These are phyloP conservation scores for Menidia menidia DNA, from an alignment of 2,797 vertebrate species.

Conservation along the genomic window DNA sequence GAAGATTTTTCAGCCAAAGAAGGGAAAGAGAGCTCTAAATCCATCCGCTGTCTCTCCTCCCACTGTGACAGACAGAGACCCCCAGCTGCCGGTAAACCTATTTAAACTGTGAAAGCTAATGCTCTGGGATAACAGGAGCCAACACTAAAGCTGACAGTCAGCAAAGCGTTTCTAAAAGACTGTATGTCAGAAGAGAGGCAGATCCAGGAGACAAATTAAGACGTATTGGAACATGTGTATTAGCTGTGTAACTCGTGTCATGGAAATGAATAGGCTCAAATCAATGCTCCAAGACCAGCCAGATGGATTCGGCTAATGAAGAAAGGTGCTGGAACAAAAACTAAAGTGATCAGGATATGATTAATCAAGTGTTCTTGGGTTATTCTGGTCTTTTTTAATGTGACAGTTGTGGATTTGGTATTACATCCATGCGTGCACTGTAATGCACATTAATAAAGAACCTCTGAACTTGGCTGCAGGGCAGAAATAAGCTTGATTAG, in stretches of 20 bases:
- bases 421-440: slow-evolving; percentile 43
- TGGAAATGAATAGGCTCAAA: slow-evolving; percentile 60
- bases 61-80: slow-evolving; percentile 60
- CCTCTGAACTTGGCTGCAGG: slow-evolving; percentile 25
- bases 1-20: slow-evolving; percentile 46
- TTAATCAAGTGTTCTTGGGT: slow-evolving; percentile 57
- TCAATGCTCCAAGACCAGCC: slow-evolving; percentile 43
- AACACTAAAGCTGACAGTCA: slow-evolving; percentile 66
- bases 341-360: slow-evolving; percentile 52
- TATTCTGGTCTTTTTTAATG: slow-evolving; percentile 38
- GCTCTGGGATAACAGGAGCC: slow-evolving; percentile 66
- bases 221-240: slow-evolving; percentile 65
- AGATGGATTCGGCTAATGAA: slow-evolving; percentile 48
- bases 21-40: slow-evolving; percentile 56
- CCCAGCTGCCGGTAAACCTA: slow-evolving; percentile 61
- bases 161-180: slow-evolving; percentile 54
- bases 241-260: slow-evolving; percentile 46
- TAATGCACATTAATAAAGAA: slow-evolving; percentile 44
- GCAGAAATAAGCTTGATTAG: slow-evolving; percentile 35
- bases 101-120: slow-evolving; percentile 72
- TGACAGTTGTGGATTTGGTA: slow-evolving; percentile 58
- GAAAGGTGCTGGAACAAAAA: slow-evolving; percentile 43
- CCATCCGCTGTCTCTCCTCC: slow-evolving; percentile 44
- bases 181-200: slow-evolving; percentile 28
- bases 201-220: slow-evolving; percentile 65